phyloP scores from a whole-genome alignment of 1,140 invertebrate genomes.

The Mya arenaria region DNA sequence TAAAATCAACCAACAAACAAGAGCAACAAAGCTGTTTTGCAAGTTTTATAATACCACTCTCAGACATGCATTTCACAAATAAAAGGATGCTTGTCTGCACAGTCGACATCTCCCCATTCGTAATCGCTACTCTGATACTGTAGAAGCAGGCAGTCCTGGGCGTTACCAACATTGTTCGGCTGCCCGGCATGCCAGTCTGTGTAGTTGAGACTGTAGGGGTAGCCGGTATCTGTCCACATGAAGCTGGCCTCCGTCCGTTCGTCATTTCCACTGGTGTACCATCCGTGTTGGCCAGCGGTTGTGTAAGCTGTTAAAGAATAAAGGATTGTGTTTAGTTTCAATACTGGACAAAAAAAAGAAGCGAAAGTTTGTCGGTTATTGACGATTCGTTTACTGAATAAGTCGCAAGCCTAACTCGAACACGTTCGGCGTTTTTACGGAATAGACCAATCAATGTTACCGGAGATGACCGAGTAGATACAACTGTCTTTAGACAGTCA shows the following conservation, averaged over 20 bases:
- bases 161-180: slow-evolving; percentile 67
- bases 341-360: no score
- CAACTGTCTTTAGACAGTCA: no score
- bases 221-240: slow-evolving; percentile 64
- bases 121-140: slow-evolving; percentile 63
- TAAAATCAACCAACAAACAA: no score
- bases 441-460: no score
- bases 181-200: slow-evolving; percentile 68
- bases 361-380: no score
- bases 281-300: slow-evolving; percentile 57
- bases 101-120: slow-evolving; percentile 70
- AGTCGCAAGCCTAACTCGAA: no score
- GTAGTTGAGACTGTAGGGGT: slow-evolving; percentile 53
- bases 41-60: neutral
- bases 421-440: no score
- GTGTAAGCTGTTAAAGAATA: slow-evolving; percentile 51
- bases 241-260: slow-evolving; percentile 54
- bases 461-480: no score
- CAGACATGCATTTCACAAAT: slow-evolving; percentile 66
- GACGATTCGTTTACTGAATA: no score
- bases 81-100: slow-evolving; percentile 62
- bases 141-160: slow-evolving; percentile 67
- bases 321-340: no score
- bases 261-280: slow-evolving; percentile 65
- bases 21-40: neutral